Conservation (phyloP, 2,888 invertebrate genomes). For the Agrotis ipsilon region DNA sequence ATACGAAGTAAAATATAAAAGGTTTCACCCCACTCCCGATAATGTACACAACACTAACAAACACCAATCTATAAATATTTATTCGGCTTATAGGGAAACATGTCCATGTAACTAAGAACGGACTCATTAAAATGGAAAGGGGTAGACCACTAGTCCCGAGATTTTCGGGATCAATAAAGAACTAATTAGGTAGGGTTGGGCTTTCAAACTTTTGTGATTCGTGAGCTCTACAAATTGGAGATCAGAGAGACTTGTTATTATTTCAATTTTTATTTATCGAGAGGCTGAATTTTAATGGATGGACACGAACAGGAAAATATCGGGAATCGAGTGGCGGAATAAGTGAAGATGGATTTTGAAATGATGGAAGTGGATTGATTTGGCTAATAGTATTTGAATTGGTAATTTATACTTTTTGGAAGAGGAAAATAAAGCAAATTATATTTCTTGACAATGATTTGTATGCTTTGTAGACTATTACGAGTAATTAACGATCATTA, state of each 20-base stretch:
- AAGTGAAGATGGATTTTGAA: slow-evolving; percentile 23
- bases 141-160: slow-evolving; percentile 51
- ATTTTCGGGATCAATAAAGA: slow-evolving; percentile 56
- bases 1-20: slow-evolving; percentile 4
- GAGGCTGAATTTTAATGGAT: slow-evolving; percentile 30
- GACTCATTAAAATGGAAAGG: slow-evolving; percentile 63
- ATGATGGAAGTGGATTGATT: not conserved
- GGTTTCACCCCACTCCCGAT: slow-evolving; percentile 19
- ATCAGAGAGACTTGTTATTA: slow-evolving; percentile 42
- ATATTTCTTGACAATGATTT: too few relatives aligned
- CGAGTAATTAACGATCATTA: not conserved
- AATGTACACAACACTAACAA: slow-evolving; percentile 50
- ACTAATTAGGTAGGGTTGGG: slow-evolving; percentile 50
- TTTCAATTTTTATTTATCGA: slow-evolving; percentile 46
- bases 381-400: slow-evolving; percentile 5
- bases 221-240: slow-evolving; percentile 53
- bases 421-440: not conserved
- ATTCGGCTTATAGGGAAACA: slow-evolving; percentile 52
- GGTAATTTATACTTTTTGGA: slow-evolving; percentile 5
- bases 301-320: slow-evolving; percentile 5
- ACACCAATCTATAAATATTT: slow-evolving; percentile 56
- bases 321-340: slow-evolving; percentile 6
- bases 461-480: not conserved
- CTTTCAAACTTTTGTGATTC: slow-evolving; percentile 57
- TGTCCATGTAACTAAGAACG: slow-evolving; percentile 59